Conservation (phyloP, 1,140 invertebrate species). For the Drosophila dunni region DNA sequence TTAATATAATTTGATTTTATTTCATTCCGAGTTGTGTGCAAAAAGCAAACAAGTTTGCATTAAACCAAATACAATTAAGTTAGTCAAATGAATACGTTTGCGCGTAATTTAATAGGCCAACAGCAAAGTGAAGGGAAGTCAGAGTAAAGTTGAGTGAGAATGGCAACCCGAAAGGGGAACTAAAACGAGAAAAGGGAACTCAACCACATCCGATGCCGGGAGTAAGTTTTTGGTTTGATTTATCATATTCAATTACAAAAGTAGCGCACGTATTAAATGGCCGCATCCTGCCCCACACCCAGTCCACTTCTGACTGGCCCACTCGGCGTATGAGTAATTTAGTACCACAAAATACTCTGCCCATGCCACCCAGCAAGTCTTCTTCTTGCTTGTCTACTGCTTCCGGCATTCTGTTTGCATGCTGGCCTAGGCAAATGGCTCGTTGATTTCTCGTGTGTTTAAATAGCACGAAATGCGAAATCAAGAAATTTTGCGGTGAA, state of each 20-base stretch:
- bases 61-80: constrained; percentile 69
- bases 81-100: constrained; percentile 45
- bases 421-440: constrained; percentile 36
- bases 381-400: neutral
- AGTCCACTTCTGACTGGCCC: constrained; percentile 20
- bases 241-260: constrained; percentile 84
- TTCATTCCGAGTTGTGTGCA: constrained; percentile 68
- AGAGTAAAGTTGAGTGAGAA: neutral
- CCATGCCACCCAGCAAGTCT: constrained; percentile 12
- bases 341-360: constrained; percentile 23
- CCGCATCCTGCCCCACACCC: constrained; percentile 55
- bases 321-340: constrained; percentile 75
- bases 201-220: constrained; percentile 58
- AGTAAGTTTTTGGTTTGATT: constrained; percentile 70
- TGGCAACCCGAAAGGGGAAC: neutral
- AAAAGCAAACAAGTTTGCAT: constrained; percentile 44
- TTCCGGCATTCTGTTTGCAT: constrained; percentile 53
- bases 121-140: neutral
- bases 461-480: constrained; percentile 26
- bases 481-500: constrained; percentile 43
- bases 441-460: constrained; percentile 41
- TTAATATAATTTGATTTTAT: constrained; percentile 81
- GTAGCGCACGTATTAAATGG: constrained; percentile 74
- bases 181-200: constrained; percentile 6
- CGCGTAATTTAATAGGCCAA: constrained; percentile 27